Evolutionary conservation across 37 sponge, comb jelly and placozoan genomes (phyloP), one percentile per base, ranked within the genome.

Genomic region (Ianthella basta): DNA sequence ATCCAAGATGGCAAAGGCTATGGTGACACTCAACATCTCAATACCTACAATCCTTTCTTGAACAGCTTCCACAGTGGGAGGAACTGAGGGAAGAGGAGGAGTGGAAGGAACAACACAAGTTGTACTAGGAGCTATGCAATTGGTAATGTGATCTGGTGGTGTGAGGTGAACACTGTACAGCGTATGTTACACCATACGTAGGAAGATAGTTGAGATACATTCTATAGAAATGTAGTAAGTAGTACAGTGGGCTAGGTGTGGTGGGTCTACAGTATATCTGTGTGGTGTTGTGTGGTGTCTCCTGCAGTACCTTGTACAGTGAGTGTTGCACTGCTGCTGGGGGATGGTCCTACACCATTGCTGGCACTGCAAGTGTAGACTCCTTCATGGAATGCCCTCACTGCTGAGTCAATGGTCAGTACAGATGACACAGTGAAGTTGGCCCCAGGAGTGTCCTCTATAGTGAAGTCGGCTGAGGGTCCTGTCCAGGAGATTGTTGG

Each of bases 401-500:
- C 55, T 56, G 81, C 60, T 59, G 81, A 59, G 54, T n/a, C n/a
- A 33, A 80, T 80, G 18, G 60, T 57, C 60, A 80, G 81, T 6
- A 25, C 27, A 15, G 60, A 60, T 10, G 33, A 27, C 37, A 80
- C 60, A 12, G 81, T 80, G 60, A 59, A 32, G 59, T 56, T 80
- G 35, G 78, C 44, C 24, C 78, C 54, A 50, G 24, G 24, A 41
- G 44, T 75, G 53, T 4, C 78, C 18, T 14, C 33, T n/a, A 24
- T 75, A 44, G 54, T 50, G 54, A 50, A 40, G 54, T 40, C 54
- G 38, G 54, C 40, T 19, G 54, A 40, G 15, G 41, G 78, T 75
- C 88, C 88, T 27, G 54, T 81, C 92, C 92, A 92, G 18, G 83
- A 83, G 83, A 92, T 83, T 41, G 39, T 0, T 23, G 92, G 92